Evolutionary conservation across 2,797 vertebrate species (phyloP).

Genomic region (Balearica regulorum): DNA sequence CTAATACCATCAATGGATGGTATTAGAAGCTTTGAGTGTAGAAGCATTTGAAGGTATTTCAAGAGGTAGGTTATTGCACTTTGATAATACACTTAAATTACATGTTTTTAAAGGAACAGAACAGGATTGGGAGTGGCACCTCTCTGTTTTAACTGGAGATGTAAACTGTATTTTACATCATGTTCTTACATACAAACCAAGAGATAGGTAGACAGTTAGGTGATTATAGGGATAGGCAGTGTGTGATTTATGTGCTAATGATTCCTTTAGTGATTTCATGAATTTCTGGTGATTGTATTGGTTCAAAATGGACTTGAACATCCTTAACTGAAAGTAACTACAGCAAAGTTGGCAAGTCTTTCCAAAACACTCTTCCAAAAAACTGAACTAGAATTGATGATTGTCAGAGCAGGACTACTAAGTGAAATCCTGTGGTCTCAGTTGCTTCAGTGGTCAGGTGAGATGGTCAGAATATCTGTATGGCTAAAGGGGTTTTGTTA

Average conservation of each 20-base stretch:
- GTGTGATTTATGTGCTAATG: background rate
- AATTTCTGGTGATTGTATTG: background rate
- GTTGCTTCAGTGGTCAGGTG: background rate
- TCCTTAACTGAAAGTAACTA: background rate
- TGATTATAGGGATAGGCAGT: background rate
- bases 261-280: background rate
- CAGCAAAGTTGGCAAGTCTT: background rate
- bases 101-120: background rate
- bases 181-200: background rate
- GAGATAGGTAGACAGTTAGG: background rate
- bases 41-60: background rate
- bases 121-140: background rate
- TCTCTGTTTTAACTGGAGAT: background rate
- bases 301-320: background rate
- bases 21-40: background rate
- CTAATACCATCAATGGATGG: background rate
- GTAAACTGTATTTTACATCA: background rate
- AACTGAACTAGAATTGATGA: background rate
- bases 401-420: background rate
- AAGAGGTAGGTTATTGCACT: background rate
- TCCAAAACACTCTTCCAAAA: background rate
- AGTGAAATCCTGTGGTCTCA: background rate
- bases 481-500: background rate
- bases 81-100: background rate
- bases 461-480: background rate